phyloP scores from a whole-genome alignment of 2,797 vertebrate genomes.

The Sebastolobus alascanus region DNA sequence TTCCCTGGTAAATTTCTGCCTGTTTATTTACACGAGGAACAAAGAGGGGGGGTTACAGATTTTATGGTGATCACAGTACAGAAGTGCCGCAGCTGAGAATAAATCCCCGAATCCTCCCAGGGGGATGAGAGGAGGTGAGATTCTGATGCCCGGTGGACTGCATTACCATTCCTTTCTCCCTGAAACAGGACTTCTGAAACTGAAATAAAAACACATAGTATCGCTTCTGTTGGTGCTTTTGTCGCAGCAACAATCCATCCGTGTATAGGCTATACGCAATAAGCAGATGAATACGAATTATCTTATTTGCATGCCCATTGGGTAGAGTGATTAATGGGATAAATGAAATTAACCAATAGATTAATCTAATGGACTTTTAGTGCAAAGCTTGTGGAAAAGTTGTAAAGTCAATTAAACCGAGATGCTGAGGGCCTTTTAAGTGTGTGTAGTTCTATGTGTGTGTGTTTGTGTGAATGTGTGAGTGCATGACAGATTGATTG shows the following conservation, averaged over 20 bases:
- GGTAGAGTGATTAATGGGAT: constrained; percentile 61
- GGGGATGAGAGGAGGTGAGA: constrained; percentile 51
- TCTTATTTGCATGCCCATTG: constrained; percentile 56
- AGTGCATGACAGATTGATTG: constrained; percentile 41
- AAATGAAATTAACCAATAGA: constrained; percentile 59
- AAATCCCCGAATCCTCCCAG: constrained; percentile 54
- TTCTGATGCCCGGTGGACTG: constrained; percentile 47
- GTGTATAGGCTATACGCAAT: constrained; percentile 22
- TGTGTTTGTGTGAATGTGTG: background rate
- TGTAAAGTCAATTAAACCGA: constrained; percentile 64
- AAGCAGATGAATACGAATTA: constrained; percentile 44
- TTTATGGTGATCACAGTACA: constrained; percentile 61
- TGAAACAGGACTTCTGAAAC: constrained; percentile 35
- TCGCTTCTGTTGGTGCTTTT: constrained; percentile 46
- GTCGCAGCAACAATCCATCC: constrained; percentile 6
- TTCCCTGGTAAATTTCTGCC: constrained; percentile 9
- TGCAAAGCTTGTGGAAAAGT: constrained; percentile 69
- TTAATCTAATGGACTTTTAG: constrained; percentile 63
- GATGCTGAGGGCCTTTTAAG: constrained; percentile 36
- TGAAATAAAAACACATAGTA: constrained; percentile 36
- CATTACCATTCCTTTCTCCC: constrained; percentile 52
- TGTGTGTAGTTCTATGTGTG: constrained; percentile 19
- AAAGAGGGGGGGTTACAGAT: constrained; percentile 55
- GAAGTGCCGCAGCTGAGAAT: constrained; percentile 51
- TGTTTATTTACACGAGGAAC: constrained; percentile 65